These are phyloP conservation scores for Ips typographus DNA, from an alignment of 1,140 invertebrate species.

Conservation along the genomic window DNA sequence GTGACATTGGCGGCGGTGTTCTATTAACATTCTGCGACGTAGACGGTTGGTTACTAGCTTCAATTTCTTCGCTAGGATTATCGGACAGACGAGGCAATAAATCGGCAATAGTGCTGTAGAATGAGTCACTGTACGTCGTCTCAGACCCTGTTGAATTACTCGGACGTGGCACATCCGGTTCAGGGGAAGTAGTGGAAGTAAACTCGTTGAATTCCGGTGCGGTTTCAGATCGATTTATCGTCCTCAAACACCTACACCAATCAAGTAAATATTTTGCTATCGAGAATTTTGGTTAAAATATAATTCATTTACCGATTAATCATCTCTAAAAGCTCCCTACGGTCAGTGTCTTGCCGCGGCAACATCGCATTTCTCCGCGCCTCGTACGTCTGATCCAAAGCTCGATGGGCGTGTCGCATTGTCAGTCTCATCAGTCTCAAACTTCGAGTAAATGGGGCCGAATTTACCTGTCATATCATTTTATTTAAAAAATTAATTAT, in stretches of 20 bases:
- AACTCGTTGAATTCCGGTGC: background rate
- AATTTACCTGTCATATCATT: background rate
- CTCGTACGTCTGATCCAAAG: slow-evolving; percentile 44
- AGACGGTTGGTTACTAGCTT: slow-evolving; percentile 23
- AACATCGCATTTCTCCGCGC: slow-evolving; percentile 46
- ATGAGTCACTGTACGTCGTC: slow-evolving; percentile 9
- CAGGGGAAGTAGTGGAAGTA: background rate
- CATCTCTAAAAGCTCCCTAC: slow-evolving; percentile 40
- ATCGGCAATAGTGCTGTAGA: slow-evolving; percentile 29
- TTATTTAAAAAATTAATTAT: no score
- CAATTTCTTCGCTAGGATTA: slow-evolving; percentile 19
- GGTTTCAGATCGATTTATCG: slow-evolving; percentile 19
- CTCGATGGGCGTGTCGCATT: slow-evolving; percentile 38
- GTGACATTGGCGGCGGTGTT: background rate
- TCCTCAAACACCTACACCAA: slow-evolving; percentile 34
- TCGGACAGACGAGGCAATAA: slow-evolving; percentile 34
- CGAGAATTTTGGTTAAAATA: background rate
- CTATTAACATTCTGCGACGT: slow-evolving; percentile 13
- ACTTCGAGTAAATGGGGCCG: slow-evolving; percentile 42
- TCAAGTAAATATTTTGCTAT: background rate
- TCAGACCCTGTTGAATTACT: background rate
- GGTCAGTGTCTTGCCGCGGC: slow-evolving; percentile 40
- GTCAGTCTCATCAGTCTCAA: slow-evolving; percentile 44
- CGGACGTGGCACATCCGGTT: background rate
- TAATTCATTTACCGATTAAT: slow-evolving; percentile 28